These are phyloP conservation scores for Lepus americanus DNA, from an alignment of 2,113 vertebrate species.

Conservation along the genomic window DNA sequence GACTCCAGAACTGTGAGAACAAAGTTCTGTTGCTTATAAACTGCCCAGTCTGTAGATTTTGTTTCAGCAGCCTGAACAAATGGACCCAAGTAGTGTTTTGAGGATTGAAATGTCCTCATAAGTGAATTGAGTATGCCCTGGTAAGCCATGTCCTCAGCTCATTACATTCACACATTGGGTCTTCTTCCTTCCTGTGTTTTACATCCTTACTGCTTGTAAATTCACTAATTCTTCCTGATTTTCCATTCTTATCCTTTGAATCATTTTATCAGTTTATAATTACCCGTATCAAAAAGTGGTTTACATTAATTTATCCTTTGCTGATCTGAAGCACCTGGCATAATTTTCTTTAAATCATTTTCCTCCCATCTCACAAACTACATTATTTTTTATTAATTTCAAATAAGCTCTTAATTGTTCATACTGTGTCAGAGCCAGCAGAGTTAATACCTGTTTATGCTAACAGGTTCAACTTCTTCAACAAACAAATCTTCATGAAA, in stretches of 20 bases:
- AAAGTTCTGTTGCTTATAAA: not conserved
- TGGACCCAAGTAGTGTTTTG: not conserved
- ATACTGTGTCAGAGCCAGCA: not conserved
- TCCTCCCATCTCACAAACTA: conserved; percentile 12
- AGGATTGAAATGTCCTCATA: not conserved
- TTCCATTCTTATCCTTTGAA: not conserved
- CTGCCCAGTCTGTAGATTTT: not conserved
- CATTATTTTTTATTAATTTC: conserved; percentile 71
- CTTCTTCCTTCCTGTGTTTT: not conserved
- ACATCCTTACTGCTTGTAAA: not conserved
- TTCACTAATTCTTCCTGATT: not conserved
- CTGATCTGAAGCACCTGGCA: not conserved
- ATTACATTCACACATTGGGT: not conserved
- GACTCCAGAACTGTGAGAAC: not conserved
- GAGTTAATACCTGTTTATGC: conserved; percentile 62
- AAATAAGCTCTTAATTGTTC: conserved; percentile 62
- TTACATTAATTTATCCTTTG: not conserved
- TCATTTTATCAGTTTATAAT: not conserved
- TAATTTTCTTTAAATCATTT: conserved; percentile 42
- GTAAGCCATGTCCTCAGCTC: not conserved
- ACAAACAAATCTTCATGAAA: conserved; percentile 71
- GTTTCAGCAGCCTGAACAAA: not conserved
- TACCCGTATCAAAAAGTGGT: not conserved
- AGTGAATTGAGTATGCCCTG: not conserved
- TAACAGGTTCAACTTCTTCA: conserved; percentile 48